phyloP scores from a whole-genome alignment of 2,797 vertebrate genomes.

The Artibeus jamaicensis region DNA sequence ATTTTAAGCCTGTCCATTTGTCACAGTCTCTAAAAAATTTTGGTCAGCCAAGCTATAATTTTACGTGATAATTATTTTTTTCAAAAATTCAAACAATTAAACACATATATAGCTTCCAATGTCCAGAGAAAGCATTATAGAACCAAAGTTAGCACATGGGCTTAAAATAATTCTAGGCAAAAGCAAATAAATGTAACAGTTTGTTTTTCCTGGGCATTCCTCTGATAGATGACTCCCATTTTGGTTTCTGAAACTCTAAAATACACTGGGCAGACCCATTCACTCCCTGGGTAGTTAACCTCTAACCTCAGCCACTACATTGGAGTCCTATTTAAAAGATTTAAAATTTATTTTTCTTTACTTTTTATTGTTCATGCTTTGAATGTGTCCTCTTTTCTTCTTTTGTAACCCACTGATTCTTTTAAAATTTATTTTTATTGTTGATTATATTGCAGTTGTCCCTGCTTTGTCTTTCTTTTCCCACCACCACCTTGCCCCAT shows the following conservation, averaged over 20 bases:
- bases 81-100: not conserved
- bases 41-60: not conserved
- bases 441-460: not conserved
- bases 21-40: not conserved
- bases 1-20: not conserved
- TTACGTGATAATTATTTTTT: not conserved
- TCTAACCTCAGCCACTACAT: not conserved
- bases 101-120: not conserved
- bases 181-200: not conserved
- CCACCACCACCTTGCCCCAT: not conserved
- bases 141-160: not conserved
- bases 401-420: not conserved
- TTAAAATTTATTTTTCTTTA: not conserved
- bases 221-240: not conserved
- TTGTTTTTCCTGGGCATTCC: not conserved
- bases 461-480: not conserved
- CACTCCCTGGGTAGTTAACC: not conserved
- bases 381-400: not conserved
- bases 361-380: not conserved
- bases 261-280: not conserved
- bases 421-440: not conserved
- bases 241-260: not conserved
- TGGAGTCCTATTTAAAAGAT: not conserved
- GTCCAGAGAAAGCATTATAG: not conserved
- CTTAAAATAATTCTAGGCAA: not conserved